Base-by-base conservation (phyloP, 1,140 invertebrate genomes). In the Macrocentrus cingulum region DNA sequence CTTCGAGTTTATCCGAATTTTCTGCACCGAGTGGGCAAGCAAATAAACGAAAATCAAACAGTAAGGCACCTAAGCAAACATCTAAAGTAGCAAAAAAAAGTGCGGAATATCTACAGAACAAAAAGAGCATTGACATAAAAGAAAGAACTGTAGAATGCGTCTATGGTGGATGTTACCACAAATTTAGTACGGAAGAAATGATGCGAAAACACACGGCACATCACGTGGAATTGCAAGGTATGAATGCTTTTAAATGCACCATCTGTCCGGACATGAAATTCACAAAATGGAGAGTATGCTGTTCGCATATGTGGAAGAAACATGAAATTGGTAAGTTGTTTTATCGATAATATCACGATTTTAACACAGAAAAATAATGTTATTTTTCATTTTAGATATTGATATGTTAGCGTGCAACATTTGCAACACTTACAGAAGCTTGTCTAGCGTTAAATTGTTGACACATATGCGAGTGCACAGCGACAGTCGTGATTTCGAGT, bases 261-360 rank as follows among this genome's bases (percentile, higher is more conserved):
- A 67, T 82, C 37, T 86, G 84, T 56, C 64, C 57, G 9, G 75
- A 80, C 13, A 56, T 72, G 45, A 78, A 76, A 55, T 78, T 82
- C 63, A 65, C 78, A 0, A 80, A 83, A 51, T 90, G 88, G 88
- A 72, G 82, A 8, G 71, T 80, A 3, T 83, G 88, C 59, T 82
- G 84, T 4, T 72, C 82, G 57, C 89, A 91, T 74, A 68, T 90
- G 53, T 89, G 87, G 86, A 85, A 84, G 62, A 72, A 75, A 1
- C 88, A 91, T 74, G 74, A 84, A 62, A 72, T 84, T 20, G 73
- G 73, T 75, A 49, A 62, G 61, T 50, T 51, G 25, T 37, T 48
- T 34, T 15, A 48, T 45, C 15, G 52, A 32, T 39, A 39, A n/a
- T 11, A 39, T 39, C 36, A 3, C 3, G 36, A 11, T 5, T 16